These are phyloP conservation scores for Macrochelys suwanniensis DNA, from an alignment of 2,797 vertebrate species.

Conservation along the genomic window DNA sequence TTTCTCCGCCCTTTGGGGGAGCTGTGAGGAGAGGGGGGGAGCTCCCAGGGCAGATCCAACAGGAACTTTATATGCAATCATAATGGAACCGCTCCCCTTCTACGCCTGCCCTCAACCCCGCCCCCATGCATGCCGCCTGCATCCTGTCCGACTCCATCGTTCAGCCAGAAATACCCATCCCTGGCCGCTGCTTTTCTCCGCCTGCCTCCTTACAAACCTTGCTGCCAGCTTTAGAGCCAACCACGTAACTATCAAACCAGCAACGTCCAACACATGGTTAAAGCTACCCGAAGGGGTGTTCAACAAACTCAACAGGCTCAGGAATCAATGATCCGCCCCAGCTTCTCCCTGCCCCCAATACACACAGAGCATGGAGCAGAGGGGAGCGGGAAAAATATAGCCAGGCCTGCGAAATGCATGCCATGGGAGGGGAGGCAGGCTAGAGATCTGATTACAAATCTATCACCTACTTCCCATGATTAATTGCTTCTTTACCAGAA, in stretches of 20 bases:
- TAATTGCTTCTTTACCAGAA: slow-evolving; percentile 72
- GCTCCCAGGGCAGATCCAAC: background rate
- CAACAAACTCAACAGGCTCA: slow-evolving; percentile 69
- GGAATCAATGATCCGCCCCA: slow-evolving; percentile 65
- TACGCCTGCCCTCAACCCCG: background rate
- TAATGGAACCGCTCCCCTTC: background rate
- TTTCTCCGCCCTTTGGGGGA: background rate
- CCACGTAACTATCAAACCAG: slow-evolving; percentile 73
- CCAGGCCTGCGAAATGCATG: slow-evolving; percentile 42
- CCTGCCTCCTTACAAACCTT: slow-evolving; percentile 35
- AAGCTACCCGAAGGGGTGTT: slow-evolving; percentile 76
- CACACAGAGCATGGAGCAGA: background rate
- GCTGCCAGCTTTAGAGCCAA: slow-evolving; percentile 1
- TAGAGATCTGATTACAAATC: slow-evolving; percentile 65
- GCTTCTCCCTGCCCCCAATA: slow-evolving; percentile 37
- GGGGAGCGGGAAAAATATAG: slow-evolving; percentile 9
- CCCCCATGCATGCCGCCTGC: background rate
- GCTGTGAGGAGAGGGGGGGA: background rate
- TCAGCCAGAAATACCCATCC: background rate
- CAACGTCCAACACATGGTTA: slow-evolving; percentile 72
- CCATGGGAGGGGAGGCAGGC: background rate
- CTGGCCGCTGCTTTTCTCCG: background rate
- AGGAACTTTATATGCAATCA: background rate
- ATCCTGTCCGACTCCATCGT: background rate
- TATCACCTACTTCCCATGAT: slow-evolving; percentile 63